These are phyloP conservation scores for Montipora capitata DNA, from an alignment of 92 coral and sea anemone species.

Conservation along the genomic window DNA sequence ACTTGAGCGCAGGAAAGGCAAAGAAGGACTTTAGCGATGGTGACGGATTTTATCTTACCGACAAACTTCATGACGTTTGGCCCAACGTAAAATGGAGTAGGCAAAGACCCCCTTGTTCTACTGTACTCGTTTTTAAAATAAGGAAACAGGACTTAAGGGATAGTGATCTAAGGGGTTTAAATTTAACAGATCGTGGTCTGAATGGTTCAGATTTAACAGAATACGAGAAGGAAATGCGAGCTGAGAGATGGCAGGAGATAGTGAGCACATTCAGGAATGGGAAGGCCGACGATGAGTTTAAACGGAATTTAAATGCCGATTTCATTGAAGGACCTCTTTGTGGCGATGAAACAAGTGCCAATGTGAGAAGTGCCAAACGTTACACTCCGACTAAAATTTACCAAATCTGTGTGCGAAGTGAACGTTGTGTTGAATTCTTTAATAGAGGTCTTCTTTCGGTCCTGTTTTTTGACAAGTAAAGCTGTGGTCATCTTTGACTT, in stretches of 20 bases:
- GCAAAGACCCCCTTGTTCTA: constrained; percentile 34
- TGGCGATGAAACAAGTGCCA: too few relatives aligned
- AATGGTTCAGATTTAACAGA: too few relatives aligned
- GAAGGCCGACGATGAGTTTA: neutral
- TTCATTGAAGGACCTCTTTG: constrained; percentile 73
- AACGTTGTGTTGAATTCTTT: constrained; percentile 45
- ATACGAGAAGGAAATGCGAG: too few relatives aligned
- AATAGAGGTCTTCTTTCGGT: constrained; percentile 21
- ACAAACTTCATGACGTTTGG: constrained; percentile 36
- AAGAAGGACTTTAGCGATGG: constrained; percentile 37
- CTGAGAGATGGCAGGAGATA: constrained; percentile 54
- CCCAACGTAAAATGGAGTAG: constrained; percentile 22
- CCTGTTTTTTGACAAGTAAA: constrained; percentile 1
- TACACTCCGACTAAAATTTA: neutral
- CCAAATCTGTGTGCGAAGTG: constrained; percentile 68
- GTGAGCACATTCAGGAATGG: constrained; percentile 60
- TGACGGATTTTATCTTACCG: constrained; percentile 65
- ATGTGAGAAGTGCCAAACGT: too few relatives aligned
- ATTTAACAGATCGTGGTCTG: too few relatives aligned
- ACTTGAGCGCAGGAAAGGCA: neutral
- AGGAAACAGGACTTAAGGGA: constrained; percentile 3
- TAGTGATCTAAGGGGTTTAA: too few relatives aligned
- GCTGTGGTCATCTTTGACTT: too few relatives aligned
- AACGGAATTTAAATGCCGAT: neutral
- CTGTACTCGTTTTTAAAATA: constrained; percentile 67